A percentile compares a stretch with the other conserved stretches of the same genome.
Evolutionary conservation across 2,113 vertebrate genomes (phyloP).

Genomic region (Clarias macrocephalus): DNA sequence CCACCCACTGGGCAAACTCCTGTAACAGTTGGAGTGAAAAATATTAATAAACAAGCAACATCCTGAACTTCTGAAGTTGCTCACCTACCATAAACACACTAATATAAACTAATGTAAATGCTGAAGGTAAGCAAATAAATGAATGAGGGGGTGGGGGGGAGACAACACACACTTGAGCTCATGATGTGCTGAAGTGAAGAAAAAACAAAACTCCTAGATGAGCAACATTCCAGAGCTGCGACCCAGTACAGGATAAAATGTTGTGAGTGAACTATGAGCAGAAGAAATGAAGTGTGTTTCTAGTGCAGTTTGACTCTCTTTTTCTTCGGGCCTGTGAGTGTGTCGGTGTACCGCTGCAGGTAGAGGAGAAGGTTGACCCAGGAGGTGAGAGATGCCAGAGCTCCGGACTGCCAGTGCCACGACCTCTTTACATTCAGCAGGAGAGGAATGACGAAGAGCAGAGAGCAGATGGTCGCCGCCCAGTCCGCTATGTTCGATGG

Average conservation of each 20-base stretch:
- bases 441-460: slow-evolving; percentile 62
- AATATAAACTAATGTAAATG: background rate
- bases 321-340: background rate
- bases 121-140: background rate
- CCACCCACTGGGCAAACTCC: background rate
- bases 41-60: background rate
- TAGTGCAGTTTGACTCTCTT: background rate
- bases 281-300: background rate
- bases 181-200: background rate
- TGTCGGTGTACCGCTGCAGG: slow-evolving; percentile 74
- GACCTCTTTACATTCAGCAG: slow-evolving; percentile 52
- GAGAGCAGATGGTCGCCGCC: slow-evolving; percentile 49
- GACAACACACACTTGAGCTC: too few relatives aligned
- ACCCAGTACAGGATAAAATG: background rate
- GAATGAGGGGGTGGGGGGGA: too few relatives aligned
- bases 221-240: background rate
- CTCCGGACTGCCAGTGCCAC: slow-evolving; percentile 82
- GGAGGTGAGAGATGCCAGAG: slow-evolving; percentile 75
- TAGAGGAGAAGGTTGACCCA: slow-evolving; percentile 88
- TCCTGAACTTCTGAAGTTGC: background rate
- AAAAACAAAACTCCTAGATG: background rate
- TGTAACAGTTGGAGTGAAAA: background rate
- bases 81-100: background rate
- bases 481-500: slow-evolving; percentile 59
- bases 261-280: background rate